Conservation (phyloP, 2,888 invertebrate species). For the Scrobipalpa costella region DNA sequence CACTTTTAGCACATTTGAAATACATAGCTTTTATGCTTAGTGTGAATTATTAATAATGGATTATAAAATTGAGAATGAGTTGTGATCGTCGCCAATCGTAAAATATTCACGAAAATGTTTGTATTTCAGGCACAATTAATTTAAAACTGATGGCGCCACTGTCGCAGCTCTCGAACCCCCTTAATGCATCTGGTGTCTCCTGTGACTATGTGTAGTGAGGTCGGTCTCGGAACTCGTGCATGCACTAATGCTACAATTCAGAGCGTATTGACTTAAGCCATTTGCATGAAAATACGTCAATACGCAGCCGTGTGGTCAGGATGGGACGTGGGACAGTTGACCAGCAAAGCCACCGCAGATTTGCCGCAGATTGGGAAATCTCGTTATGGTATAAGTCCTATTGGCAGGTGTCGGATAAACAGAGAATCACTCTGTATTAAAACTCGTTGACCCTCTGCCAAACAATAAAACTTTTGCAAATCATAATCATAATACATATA, state of each 20-base stretch:
- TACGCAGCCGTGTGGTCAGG: neutral
- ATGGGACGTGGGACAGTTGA: neutral
- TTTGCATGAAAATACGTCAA: slow-evolving; percentile 3
- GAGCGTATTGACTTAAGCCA: neutral
- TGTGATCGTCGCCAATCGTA: too few species aligned
- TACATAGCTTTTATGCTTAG: too few species aligned
- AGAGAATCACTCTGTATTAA: neutral
- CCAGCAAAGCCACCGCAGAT: neutral
- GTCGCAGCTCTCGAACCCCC: too few species aligned
- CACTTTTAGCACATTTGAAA: too few species aligned
- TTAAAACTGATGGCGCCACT: too few species aligned
- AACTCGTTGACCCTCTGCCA: neutral
- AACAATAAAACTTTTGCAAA: too few species aligned
- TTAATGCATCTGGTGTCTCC: slow-evolving; percentile 6
- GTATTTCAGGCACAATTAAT: too few species aligned
- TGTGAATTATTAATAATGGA: too few species aligned
- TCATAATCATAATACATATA: too few species aligned
- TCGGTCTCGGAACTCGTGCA: neutral
- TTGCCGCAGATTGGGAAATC: neutral
- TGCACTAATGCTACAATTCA: slow-evolving; percentile 6
- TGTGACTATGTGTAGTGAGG: neutral
- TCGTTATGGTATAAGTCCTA: neutral
- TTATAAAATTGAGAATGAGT: too few species aligned
- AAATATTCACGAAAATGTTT: too few species aligned
- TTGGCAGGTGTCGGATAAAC: slow-evolving; percentile 4